Conservation (phyloP, 2,113 vertebrate species). For the Sinocyclocheilus rhinocerous region DNA sequence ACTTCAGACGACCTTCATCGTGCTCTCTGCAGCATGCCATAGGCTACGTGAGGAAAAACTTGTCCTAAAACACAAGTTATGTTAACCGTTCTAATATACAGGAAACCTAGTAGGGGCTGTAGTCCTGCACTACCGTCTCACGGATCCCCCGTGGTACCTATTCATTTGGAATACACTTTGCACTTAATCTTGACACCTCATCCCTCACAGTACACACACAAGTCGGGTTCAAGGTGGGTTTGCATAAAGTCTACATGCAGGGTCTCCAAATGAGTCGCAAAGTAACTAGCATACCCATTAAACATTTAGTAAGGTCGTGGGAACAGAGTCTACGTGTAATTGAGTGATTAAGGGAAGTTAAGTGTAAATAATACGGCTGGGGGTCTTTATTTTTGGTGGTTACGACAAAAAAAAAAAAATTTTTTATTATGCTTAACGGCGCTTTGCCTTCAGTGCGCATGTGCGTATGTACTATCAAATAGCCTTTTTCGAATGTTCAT, state of each 20-base stretch:
- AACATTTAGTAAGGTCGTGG: not conserved
- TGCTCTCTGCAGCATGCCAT: not conserved
- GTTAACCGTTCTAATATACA: conserved; percentile 42
- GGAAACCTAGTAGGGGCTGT: conserved; percentile 32
- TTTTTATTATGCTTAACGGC: not conserved
- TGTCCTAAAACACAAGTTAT: not conserved
- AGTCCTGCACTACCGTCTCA: not conserved
- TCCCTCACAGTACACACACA: conserved; percentile 21
- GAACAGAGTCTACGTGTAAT: not conserved
- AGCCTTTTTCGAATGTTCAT: not conserved
- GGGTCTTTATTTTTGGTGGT: too few species aligned
- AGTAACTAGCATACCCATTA: not conserved
- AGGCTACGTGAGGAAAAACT: not conserved
- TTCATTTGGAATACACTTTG: conserved; percentile 43
- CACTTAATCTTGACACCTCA: conserved; percentile 35
- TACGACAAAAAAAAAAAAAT: not conserved
- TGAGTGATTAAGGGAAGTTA: not conserved
- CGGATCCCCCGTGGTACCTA: conserved; percentile 38
- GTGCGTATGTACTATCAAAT: not conserved
- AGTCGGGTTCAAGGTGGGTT: not conserved
- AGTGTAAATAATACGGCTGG: not conserved
- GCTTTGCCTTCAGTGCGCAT: not conserved
- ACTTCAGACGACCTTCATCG: not conserved
- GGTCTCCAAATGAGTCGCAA: not conserved
- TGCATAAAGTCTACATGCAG: not conserved